Base-by-base conservation (phyloP, 2,797 vertebrate genomes). In the Myotis planiceps region DNA sequence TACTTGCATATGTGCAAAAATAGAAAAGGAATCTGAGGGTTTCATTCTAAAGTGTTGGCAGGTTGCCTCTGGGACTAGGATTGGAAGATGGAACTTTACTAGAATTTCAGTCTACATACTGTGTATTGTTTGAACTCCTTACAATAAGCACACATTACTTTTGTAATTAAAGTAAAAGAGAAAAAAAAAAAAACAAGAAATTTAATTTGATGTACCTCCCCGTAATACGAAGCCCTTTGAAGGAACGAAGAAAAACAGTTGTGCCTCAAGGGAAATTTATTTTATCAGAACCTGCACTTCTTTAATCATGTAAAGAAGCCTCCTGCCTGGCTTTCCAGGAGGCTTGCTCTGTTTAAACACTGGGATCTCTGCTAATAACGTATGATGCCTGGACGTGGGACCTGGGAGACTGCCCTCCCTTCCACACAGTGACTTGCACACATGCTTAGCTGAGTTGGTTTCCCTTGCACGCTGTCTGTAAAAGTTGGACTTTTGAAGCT, bases 251-350 rank as follows among this genome's bases (percentile, higher is more conserved):
- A 80, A 68, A 84, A 94, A 83, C 34, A 85, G 12, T 60, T 79
- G n/a, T 72, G 72, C 45, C 96, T 92, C 88, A 49, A 85, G 90
- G 88, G 84, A 95, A 96, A 96, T 92, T 90, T 96, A 80, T 94
- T 94, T 94, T 78, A 88, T 92, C 72, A 85, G 69, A 94, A 90
- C 55, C 16, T 95, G 39, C 71, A 14, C 32, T 86, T n/a, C 14
- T 39, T 32, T 16, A 51, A 88, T 93, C 65, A 60, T 60, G 29
- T 49, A 83, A 83, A 80, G 34, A 96, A 93, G 23, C n/a, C 37
- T 39, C 58, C 92, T 92, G 65, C 53, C 47, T 55, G 60, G 23
- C 60, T 93, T 95, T 93, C 49, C 49, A 72, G 27, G 39, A 49
- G 47, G n/a, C 82, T 85, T 89, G 53, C 49, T 91, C 88, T 96